phyloP scores from a whole-genome alignment of 2,888 invertebrate genomes.

The Ichneumoninae sp. region DNA sequence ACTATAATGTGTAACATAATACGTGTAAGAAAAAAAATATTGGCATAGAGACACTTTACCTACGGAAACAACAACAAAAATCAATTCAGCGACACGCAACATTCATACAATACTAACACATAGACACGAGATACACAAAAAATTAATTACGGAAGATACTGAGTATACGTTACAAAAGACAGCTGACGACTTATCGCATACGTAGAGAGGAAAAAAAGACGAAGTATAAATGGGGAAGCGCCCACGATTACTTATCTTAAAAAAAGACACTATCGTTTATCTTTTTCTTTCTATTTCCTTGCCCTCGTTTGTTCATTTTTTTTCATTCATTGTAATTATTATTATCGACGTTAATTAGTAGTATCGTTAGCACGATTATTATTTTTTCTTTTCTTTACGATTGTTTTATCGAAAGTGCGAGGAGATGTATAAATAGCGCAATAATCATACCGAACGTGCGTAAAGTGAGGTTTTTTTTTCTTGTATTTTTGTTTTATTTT shows the following conservation, averaged over 20 bases:
- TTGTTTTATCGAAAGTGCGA: slow-evolving; percentile 19
- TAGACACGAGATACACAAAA: slow-evolving; percentile 19
- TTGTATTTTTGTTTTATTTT: slow-evolving; percentile 16
- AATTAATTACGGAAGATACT: slow-evolving; percentile 21
- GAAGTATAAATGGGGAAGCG: slow-evolving; percentile 37
- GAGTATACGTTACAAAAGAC: slow-evolving; percentile 54
- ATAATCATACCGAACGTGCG: slow-evolving; percentile 48
- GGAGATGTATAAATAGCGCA: slow-evolving; percentile 46
- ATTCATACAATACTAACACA: slow-evolving; percentile 14
- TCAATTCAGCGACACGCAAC: slow-evolving; percentile 19
- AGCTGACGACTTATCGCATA: slow-evolving; percentile 66
- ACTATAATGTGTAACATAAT: slow-evolving; percentile 48
- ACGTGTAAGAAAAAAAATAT: slow-evolving; percentile 39
- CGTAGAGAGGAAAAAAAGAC: slow-evolving; percentile 54
- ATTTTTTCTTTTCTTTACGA: slow-evolving; percentile 4
- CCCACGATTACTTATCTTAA: slow-evolving; percentile 53
- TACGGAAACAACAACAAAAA: slow-evolving; percentile 7
- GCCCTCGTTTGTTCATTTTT: slow-evolving; percentile 24
- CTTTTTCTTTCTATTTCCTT: slow-evolving; percentile 25
- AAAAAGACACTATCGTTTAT: slow-evolving; percentile 50
- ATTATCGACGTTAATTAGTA: slow-evolving; percentile 41
- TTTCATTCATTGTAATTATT: slow-evolving; percentile 54
- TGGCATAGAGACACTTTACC: slow-evolving; percentile 27
- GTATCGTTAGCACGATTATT: slow-evolving; percentile 25
- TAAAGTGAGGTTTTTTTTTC: slow-evolving; percentile 32